Evolutionary conservation across 2,888 invertebrate genomes (phyloP), one percentile per base, ranked within the genome.

Genomic region (Philhelius pedissequus): DNA sequence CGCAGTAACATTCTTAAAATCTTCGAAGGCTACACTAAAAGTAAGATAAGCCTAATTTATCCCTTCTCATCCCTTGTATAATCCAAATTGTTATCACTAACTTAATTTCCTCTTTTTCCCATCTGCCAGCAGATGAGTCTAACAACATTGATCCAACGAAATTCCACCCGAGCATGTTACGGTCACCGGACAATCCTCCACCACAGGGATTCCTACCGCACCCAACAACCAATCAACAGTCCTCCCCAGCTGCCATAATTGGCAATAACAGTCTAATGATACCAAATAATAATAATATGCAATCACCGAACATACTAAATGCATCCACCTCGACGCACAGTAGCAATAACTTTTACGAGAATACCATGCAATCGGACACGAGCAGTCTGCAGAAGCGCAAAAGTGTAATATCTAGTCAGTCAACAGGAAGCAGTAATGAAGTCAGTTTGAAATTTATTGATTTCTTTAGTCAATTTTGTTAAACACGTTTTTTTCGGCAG

Each of bases 1-100:
- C 98, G 98, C 91, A 94, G 95, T 78, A 95, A 95, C 87, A 97
- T 98, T 86, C 96, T 96, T 76, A 94, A 95, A 87, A 93, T 96
- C 88, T 93, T 96, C 87, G 97, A 97, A 91, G 94, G 95, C 52
- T 94, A 94, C 91, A 91, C 92, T 66, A 92, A 91, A 89, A 91
- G 92, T 92, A 89, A 89, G 88, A 68, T 48, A 56, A 48, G 30
- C 68, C 78, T 50, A 60, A 58, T 40, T 7, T 45, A 6, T 13
- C 56, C 70, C 50, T 52, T 27, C 43, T 68, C 22, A 1, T 74
- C 81, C 77, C 62, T 60, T 77, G 50, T 66, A 20, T 78, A 80
- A 76, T 38, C 64, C 68, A 69, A 80, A 87, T 87, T 58, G 54
- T 75, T 13, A 27, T 18, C 60, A 76, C 62, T 81, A 64, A 64